Evolutionary conservation across 2,888 invertebrate species (phyloP).

Genomic region (Kryphioiulus occultus): DNA sequence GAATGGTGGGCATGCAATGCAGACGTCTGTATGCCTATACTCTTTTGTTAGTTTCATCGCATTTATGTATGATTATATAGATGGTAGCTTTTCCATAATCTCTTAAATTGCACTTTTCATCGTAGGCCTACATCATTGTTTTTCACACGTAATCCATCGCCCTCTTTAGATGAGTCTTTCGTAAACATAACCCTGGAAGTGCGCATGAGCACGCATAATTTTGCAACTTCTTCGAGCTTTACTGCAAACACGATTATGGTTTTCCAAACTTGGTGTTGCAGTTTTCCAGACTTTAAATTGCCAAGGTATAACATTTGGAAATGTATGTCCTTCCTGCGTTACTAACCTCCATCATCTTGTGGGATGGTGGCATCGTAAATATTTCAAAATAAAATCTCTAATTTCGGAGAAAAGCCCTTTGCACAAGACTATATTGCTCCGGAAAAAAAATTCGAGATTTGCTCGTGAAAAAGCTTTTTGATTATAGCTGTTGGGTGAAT

Average conservation of each 20-base stretch:
- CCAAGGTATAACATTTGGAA: neutral
- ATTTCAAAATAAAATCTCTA: neutral
- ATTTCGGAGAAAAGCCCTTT: neutral
- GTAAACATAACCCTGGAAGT: neutral
- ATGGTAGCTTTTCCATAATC: conserved; percentile 12
- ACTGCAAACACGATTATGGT: conserved; percentile 31
- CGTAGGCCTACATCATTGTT: conserved; percentile 1
- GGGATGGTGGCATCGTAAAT: neutral
- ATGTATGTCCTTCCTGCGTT: neutral
- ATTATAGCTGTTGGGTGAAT: neutral
- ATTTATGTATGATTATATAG: neutral
- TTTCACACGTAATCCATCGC: neutral
- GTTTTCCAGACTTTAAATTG: conserved; percentile 28
- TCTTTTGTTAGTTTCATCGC: neutral
- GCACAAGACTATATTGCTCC: neutral
- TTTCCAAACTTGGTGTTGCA: neutral
- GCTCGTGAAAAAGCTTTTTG: neutral
- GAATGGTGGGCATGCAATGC: neutral
- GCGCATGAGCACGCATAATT: conserved; percentile 20
- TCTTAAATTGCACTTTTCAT: conserved; percentile 20
- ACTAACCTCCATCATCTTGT: neutral
- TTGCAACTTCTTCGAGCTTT: neutral
- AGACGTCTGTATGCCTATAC: neutral
- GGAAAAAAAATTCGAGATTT: neutral
- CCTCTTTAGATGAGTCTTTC: neutral